Evolutionary conservation across 1,140 invertebrate species (phyloP).

Genomic region (Drosophila ogumai): DNA sequence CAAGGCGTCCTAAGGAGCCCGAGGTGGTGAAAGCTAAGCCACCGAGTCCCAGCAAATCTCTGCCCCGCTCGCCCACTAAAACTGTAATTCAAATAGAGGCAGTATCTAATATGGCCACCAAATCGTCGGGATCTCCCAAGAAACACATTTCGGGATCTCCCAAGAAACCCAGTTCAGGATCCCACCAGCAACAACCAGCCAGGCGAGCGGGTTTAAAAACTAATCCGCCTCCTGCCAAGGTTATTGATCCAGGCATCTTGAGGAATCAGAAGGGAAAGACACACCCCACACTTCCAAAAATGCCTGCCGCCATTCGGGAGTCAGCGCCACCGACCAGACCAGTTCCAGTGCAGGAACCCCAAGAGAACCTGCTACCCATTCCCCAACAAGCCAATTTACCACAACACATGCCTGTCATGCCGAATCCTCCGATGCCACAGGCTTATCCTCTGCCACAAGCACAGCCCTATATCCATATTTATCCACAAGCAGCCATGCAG

Average conservation of each 20-base stretch:
- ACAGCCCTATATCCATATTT: constrained; percentile 29
- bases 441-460: constrained; percentile 2
- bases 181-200: constrained; percentile 1
- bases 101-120: background rate
- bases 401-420: constrained; percentile 1
- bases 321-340: no score
- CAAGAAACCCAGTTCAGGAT: background rate
- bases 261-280: constrained; percentile 12
- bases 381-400: constrained; percentile 3
- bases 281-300: background rate
- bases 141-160: background rate
- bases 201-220: constrained; percentile 8
- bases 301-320: background rate
- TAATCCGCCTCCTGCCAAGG: constrained; percentile 26
- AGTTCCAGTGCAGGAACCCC: background rate
- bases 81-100: background rate
- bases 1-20: background rate
- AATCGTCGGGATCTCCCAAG: background rate
- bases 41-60: constrained; percentile 42
- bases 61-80: constrained; percentile 34
- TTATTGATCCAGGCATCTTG: constrained; percentile 57
- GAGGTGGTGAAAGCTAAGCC: background rate
- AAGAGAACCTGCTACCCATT: background rate
- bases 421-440: constrained; percentile 9
- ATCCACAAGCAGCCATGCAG: constrained; percentile 24